Evolutionary conservation across 2,113 vertebrate genomes (phyloP).

Genomic region (Chitala chitala): DNA sequence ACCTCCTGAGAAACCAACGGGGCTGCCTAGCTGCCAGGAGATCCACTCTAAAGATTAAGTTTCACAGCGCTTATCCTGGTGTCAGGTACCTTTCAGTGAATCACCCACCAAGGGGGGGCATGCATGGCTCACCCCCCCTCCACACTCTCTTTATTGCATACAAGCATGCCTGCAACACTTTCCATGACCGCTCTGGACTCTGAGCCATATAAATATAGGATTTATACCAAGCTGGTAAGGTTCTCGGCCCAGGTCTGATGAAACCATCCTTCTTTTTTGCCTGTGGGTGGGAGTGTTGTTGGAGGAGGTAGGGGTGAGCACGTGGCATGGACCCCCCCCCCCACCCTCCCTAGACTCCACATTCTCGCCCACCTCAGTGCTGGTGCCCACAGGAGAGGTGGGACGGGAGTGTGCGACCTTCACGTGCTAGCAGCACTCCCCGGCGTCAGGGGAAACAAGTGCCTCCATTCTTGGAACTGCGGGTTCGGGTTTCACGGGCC

Average conservation of each 20-base stretch:
- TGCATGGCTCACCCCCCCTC: not conserved
- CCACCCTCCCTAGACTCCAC: not conserved
- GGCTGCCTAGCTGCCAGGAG: not conserved
- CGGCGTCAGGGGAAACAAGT: conserved; percentile 27
- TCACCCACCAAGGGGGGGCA: not conserved
- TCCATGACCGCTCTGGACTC: not conserved
- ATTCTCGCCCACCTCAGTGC: conserved; percentile 21
- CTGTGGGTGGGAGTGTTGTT: too few relatives aligned
- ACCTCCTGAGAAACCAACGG: not conserved
- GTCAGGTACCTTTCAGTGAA: not conserved
- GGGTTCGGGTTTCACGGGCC: conserved; percentile 44
- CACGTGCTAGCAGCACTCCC: conserved; percentile 39
- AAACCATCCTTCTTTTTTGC: not conserved
- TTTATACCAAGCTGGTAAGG: conserved; percentile 1
- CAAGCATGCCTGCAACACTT: not conserved
- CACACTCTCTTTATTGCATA: not conserved
- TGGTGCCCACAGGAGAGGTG: too few relatives aligned
- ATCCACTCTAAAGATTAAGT: not conserved
- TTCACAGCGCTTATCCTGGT: not conserved
- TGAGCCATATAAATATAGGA: conserved; percentile 11
- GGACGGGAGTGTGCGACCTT: conserved; percentile 18
- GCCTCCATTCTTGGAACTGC: conserved; percentile 39
- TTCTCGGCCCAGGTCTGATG: not conserved
- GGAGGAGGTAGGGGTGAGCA: not conserved
- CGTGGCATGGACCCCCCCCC: not conserved